phyloP scores from a whole-genome alignment of 2,888 invertebrate genomes.

The Catocala sponsa region DNA sequence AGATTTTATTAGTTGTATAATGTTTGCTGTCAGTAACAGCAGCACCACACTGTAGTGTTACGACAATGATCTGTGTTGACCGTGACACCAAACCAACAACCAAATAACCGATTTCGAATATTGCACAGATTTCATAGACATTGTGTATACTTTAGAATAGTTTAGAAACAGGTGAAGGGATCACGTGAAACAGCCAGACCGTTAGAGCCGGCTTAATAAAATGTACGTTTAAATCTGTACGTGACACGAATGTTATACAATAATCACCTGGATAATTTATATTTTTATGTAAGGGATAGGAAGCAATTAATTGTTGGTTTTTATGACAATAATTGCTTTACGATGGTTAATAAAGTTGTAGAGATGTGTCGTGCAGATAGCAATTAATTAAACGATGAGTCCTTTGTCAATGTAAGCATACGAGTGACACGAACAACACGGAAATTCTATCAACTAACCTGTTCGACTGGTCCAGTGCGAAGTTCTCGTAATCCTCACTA shows the following conservation, averaged over 20 bases:
- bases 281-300: too few species aligned
- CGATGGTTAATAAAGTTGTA: constrained; percentile 21
- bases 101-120: constrained; percentile 61
- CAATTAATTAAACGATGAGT: constrained; percentile 34
- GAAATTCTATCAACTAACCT: constrained; percentile 58
- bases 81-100: constrained; percentile 62
- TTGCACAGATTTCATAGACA: constrained; percentile 60
- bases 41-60: constrained; percentile 59
- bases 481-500: constrained; percentile 81
- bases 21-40: constrained; percentile 15
- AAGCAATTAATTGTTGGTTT: background rate
- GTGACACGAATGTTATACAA: constrained; percentile 8
- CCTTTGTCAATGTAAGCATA: constrained; percentile 40
- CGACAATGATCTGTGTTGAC: constrained; percentile 61
- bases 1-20: too few species aligned
- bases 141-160: constrained; percentile 45
- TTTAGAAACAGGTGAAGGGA: constrained; percentile 40
- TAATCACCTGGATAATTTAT: background rate
- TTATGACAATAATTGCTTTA: constrained; percentile 9
- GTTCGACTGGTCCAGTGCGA: constrained; percentile 63
- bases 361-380: constrained; percentile 26
- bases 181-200: constrained; percentile 22
- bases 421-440: constrained; percentile 32
- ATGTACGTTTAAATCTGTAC: background rate
- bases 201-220: background rate